Conservation (phyloP, 2,888 invertebrate species). For the Stenurella melanura region DNA sequence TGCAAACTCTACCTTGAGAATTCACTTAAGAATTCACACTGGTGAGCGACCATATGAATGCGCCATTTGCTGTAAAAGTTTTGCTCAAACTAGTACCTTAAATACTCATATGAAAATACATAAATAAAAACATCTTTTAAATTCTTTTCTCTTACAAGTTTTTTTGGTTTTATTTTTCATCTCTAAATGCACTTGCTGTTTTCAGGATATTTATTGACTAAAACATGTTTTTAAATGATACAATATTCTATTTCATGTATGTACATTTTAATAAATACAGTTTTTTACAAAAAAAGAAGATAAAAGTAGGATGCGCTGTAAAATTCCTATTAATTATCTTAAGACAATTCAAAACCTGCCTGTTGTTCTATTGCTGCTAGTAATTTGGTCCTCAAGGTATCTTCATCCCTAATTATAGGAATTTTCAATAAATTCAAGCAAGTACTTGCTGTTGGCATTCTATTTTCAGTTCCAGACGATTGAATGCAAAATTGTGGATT, state of each 20-base stretch:
- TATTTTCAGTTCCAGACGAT: slow-evolving; percentile 90
- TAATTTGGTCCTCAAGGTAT: slow-evolving; percentile 86
- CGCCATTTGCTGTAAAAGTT: background rate
- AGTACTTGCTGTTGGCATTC: slow-evolving; percentile 97
- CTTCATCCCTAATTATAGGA: slow-evolving; percentile 90
- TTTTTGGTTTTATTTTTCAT: no score
- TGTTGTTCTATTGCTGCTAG: slow-evolving; percentile 95
- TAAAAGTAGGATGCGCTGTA: background rate
- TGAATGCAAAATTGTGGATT: slow-evolving; percentile 98
- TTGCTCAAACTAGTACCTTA: slow-evolving; percentile 15
- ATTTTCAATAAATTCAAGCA: slow-evolving; percentile 98
- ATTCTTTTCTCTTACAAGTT: background rate
- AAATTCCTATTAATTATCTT: slow-evolving; percentile 62
- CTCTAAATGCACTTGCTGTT: background rate
- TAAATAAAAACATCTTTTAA: background rate
- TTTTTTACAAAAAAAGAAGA: slow-evolving; percentile 1
- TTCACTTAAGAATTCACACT: slow-evolving; percentile 19
- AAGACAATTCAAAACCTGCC: slow-evolving; percentile 96
- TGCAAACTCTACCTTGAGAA: slow-evolving; percentile 10
- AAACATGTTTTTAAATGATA: background rate
- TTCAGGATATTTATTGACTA: background rate
- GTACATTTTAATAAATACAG: slow-evolving; percentile 12
- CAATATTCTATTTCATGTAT: background rate
- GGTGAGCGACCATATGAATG: slow-evolving; percentile 17
- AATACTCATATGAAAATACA: slow-evolving; percentile 17